Conservation (phyloP, 2,888 invertebrate species). For the Colostygia pectinataria region DNA sequence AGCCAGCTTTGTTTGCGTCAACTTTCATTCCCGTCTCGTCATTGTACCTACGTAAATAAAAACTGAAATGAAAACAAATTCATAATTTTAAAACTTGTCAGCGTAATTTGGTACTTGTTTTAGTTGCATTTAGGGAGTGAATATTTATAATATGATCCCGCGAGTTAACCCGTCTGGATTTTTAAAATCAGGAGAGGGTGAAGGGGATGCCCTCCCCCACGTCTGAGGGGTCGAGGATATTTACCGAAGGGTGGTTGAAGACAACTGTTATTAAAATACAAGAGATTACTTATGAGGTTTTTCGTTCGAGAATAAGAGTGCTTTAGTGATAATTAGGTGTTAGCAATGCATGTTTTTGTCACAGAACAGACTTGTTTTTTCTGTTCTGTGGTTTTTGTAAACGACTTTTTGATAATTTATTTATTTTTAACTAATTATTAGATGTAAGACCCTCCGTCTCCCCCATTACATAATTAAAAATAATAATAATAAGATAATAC, state of each 20-base stretch:
- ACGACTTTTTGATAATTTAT: too few species aligned
- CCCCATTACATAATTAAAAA: too few species aligned
- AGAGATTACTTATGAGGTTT: conserved; percentile 65
- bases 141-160: conserved; percentile 44
- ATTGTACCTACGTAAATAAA: too few species aligned
- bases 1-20: too few species aligned
- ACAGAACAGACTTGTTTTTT: background rate
- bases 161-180: conserved; percentile 76
- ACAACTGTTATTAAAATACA: conserved; percentile 76
- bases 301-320: conserved; percentile 50
- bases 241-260: conserved; percentile 60
- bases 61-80: too few species aligned
- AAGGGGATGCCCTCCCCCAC: conserved; percentile 36
- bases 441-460: too few species aligned
- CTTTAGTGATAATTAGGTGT: conserved; percentile 28
- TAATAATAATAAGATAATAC: too few species aligned
- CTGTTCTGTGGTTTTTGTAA: background rate
- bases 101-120: conserved; percentile 16
- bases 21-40: too few species aligned
- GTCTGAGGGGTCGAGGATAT: conserved; percentile 50
- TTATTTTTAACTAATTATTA: too few species aligned
- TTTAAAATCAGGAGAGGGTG: conserved; percentile 70
- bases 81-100: too few species aligned
- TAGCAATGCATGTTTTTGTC: too few species aligned
- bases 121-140: conserved; percentile 43